phyloP scores from a whole-genome alignment of 2,888 invertebrate species.

The Busseola fusca region DNA sequence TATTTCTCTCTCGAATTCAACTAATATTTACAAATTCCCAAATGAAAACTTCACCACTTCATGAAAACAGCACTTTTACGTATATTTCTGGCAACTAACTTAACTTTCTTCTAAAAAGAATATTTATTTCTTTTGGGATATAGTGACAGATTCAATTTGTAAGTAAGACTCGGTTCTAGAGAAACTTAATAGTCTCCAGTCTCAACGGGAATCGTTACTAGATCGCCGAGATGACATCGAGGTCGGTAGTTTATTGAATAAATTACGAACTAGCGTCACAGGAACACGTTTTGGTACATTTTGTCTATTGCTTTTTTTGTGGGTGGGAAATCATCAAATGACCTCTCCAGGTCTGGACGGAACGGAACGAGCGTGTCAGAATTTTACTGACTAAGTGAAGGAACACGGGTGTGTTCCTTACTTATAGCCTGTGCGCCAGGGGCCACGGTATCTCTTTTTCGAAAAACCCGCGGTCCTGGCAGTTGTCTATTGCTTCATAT shows the following conservation, averaged over 20 bases:
- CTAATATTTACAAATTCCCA: not conserved
- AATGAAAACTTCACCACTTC: conserved; percentile 1
- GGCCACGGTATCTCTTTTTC: no score
- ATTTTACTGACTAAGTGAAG: no score
- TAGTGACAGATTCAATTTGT: conserved; percentile 61
- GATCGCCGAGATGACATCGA: conserved; percentile 41
- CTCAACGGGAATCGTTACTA: conserved; percentile 55
- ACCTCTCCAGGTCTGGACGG: no score
- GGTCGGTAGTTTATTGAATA: conserved; percentile 54
- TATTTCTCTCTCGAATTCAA: not conserved
- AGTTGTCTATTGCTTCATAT: not conserved
- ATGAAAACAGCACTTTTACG: conserved; percentile 2
- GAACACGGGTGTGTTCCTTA: no score
- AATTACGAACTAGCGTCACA: conserved; percentile 35
- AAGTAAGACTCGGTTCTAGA: conserved; percentile 44
- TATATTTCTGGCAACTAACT: not conserved
- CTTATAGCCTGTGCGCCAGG: no score
- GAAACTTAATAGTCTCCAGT: conserved; percentile 59
- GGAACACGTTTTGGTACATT: conserved; percentile 12
- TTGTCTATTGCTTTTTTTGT: not conserved
- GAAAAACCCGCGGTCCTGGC: no score
- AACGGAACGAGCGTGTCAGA: no score
- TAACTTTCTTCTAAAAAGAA: conserved; percentile 26
- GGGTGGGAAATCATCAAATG: no score
- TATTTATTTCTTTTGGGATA: conserved; percentile 38